Evolutionary conservation across 2,888 invertebrate genomes (phyloP), one percentile per base, ranked within the genome.

Genomic region (Clitarchus hookeri): DNA sequence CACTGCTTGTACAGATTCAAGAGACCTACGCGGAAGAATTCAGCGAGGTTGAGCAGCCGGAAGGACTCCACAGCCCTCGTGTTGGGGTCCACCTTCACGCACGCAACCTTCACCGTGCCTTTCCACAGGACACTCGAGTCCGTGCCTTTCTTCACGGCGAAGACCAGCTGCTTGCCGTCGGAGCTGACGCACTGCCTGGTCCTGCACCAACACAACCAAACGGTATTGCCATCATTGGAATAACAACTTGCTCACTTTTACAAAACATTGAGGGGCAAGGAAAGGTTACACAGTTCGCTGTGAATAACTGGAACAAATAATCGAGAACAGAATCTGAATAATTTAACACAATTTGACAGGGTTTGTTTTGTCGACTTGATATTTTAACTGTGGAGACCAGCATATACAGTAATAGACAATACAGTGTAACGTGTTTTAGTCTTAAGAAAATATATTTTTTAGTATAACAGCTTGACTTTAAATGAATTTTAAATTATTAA

Each of bases 51-150:
- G 54, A 96, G 91, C 27, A 95, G 90, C 86, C 95, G 92, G 87
- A 93, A 93, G 9, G 93, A 93, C 87, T 94, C 93, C 48, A 95
- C 92, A 89, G 93, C 91, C 84, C 92, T 91, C 9, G 92, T 92
- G 27, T 89, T 89, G 0, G 93, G 92, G 90, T 94, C 92, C 48
- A 94, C 91, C 91, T 94, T 94, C n/a, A 94, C 92, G 89, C 94
- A 94, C 48, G 93, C 94, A 88, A 96, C 94, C 90, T 94, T 92
- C 0, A 95, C 94, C 0, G 94, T 95, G 0, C 94, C 94, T 90
- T 95, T 95, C 96, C 96, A 96, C 65, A 95, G 91, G 44, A 95
- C 90, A 0, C 94, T 93, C 0, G 93, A 91, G 90, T 95, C 95
- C 6, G 94, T 93, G 6, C 94, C 95, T 88, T 93, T 93, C 89